These are phyloP conservation scores for Pseudomugil gertrudae DNA, from an alignment of 2,797 vertebrate species.

Conservation along the genomic window DNA sequence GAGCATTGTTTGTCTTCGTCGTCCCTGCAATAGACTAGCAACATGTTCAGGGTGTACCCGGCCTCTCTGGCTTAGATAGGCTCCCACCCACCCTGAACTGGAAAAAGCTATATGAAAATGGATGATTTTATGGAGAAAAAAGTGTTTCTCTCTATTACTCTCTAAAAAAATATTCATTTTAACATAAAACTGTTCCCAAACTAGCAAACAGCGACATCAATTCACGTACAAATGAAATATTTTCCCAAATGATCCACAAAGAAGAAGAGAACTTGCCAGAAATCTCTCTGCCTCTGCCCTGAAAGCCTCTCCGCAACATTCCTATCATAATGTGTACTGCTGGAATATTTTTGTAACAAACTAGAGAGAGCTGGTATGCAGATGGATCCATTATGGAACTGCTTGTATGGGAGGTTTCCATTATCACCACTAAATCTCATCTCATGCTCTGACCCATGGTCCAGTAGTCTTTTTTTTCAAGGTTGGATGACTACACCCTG, in stretches of 20 bases:
- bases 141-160: not conserved
- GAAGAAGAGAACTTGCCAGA: slow-evolving; percentile 58
- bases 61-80: too few species aligned
- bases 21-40: not conserved
- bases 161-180: not conserved
- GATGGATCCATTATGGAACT: slow-evolving; percentile 59
- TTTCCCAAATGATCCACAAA: slow-evolving; percentile 24
- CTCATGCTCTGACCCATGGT: slow-evolving; percentile 52
- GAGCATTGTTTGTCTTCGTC: too few species aligned
- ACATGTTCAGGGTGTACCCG: not conserved
- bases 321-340: slow-evolving; percentile 77
- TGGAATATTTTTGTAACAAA: slow-evolving; percentile 68
- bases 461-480: slow-evolving; percentile 60
- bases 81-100: not conserved
- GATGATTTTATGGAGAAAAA: not conserved
- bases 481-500: slow-evolving; percentile 47
- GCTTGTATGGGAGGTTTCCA: slow-evolving; percentile 49
- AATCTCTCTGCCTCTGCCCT: slow-evolving; percentile 53
- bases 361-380: slow-evolving; percentile 72
- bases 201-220: slow-evolving; percentile 4
- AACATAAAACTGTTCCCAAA: slow-evolving; percentile 17
- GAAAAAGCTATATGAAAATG: not conserved
- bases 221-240: slow-evolving; percentile 25
- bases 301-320: slow-evolving; percentile 72
- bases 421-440: slow-evolving; percentile 65